Conservation (phyloP, 35 echinoderm and acorn worm species). For the Lytechinus pictus region DNA sequence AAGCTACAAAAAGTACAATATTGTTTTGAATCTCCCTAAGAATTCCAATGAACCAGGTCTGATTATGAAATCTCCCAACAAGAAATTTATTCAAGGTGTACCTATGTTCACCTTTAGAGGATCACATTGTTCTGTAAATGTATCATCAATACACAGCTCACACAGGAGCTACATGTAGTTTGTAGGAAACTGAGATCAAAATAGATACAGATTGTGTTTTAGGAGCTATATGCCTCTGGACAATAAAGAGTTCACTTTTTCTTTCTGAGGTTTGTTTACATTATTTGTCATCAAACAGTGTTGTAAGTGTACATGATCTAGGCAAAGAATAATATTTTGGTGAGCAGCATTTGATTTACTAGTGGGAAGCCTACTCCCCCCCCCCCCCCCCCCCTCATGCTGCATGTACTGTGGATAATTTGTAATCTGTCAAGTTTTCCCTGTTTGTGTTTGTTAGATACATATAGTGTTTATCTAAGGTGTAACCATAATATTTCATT, state of each 20-base stretch:
- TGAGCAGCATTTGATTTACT: too few species aligned
- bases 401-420: too few species aligned
- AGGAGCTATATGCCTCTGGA: not conserved
- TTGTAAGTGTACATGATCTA: not conserved
- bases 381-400: too few species aligned
- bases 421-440: too few species aligned
- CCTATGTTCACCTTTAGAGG: not conserved
- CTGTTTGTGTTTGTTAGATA: too few species aligned
- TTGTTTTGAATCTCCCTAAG: not conserved
- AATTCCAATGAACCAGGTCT: not conserved
- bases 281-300: not conserved
- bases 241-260: not conserved
- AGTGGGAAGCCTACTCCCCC: too few species aligned
- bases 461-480: too few species aligned
- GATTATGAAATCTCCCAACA: not conserved
- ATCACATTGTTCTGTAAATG: not conserved
- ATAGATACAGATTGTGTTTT: not conserved
- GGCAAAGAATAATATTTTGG: not conserved
- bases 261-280: not conserved
- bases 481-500: too few species aligned
- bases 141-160: not conserved
- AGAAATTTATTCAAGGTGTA: not conserved
- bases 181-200: conserved; percentile 11
- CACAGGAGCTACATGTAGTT: not conserved
- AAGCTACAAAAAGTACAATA: not conserved